A percentile compares a stretch with the other conserved stretches of the same genome.
phyloP scores from a whole-genome alignment of 2,888 invertebrate genomes.

The Clostera curtula region DNA sequence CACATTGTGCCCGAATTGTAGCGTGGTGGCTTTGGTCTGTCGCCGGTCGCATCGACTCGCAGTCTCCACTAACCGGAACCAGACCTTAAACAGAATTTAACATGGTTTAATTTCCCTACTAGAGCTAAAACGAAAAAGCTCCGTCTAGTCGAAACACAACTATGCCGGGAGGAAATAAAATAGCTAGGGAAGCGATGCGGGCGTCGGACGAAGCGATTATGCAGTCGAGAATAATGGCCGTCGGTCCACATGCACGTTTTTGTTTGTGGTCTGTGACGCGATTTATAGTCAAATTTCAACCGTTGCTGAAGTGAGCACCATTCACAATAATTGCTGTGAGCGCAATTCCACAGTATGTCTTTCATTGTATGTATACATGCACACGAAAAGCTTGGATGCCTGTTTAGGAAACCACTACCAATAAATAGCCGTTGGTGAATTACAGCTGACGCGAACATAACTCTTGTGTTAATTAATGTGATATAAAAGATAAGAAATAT shows the following conservation, averaged over 20 bases:
- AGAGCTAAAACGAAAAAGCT: constrained; percentile 53
- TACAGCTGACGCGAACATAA: no score
- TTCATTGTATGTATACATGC: no score
- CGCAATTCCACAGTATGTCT: constrained; percentile 57
- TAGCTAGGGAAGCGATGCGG: constrained; percentile 72
- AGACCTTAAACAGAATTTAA: constrained; percentile 70
- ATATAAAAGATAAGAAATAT: no score
- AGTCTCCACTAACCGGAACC: constrained; percentile 61
- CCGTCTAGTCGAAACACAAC: constrained; percentile 67
- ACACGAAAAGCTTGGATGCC: no score
- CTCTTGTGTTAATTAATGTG: no score
- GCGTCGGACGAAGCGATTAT: constrained; percentile 75
- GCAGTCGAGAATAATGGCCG: constrained; percentile 74
- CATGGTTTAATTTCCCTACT: constrained; percentile 70
- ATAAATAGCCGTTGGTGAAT: no score
- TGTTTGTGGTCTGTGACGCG: constrained; percentile 75
- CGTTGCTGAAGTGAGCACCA: constrained; percentile 70
- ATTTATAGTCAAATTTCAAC: constrained; percentile 73
- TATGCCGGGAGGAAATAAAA: constrained; percentile 71
- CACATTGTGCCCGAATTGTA: constrained; percentile 69
- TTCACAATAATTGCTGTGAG: constrained; percentile 72
- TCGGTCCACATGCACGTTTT: constrained; percentile 74
- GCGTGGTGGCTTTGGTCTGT: constrained; percentile 68
- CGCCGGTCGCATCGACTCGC: constrained; percentile 57
- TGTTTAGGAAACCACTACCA: no score